Percentiles rank a stretch among this genome's conserved stretches.
These are phyloP conservation scores for Sphaerophoria rueppellii DNA, from an alignment of 2,888 invertebrate genomes.

Conservation along the genomic window DNA sequence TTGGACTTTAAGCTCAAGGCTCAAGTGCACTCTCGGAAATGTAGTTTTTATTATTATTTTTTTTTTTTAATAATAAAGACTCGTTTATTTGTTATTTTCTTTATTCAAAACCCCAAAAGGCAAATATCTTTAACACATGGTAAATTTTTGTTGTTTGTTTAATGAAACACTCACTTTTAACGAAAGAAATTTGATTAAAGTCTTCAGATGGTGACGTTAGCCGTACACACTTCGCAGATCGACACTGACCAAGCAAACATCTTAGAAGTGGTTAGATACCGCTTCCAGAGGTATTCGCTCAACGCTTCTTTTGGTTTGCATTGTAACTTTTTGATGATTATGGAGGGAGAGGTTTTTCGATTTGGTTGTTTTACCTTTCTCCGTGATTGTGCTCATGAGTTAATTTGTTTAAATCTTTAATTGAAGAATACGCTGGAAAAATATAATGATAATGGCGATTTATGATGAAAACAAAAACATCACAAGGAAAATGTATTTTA, in stretches of 20 bases:
- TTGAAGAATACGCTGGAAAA: no score
- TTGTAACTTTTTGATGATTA: constrained; percentile 25
- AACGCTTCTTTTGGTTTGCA: constrained; percentile 9
- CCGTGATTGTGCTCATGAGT: neutral
- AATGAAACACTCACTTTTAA: constrained; percentile 15
- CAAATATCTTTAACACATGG: no score
- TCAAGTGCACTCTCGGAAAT: neutral
- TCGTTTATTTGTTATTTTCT: no score
- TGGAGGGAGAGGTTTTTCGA: constrained; percentile 49
- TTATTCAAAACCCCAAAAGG: no score
- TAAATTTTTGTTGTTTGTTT: neutral
- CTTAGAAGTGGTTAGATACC: constrained; percentile 39
- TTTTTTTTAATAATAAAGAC: no score
- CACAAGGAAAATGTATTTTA: neutral
- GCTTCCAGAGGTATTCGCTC: neutral
- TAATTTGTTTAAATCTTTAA: no score
- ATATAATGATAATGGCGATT: no score
- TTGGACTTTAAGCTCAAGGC: neutral
- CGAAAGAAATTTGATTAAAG: constrained; percentile 5
- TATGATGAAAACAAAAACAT: neutral
- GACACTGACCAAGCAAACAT: constrained; percentile 48
- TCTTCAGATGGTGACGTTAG: constrained; percentile 32
- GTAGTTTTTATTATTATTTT: no score
- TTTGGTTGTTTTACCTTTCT: neutral
- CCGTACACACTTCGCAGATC: constrained; percentile 44